These are phyloP conservation scores for Lepidurus packardi DNA, from an alignment of 1,140 invertebrate species.

Conservation along the genomic window DNA sequence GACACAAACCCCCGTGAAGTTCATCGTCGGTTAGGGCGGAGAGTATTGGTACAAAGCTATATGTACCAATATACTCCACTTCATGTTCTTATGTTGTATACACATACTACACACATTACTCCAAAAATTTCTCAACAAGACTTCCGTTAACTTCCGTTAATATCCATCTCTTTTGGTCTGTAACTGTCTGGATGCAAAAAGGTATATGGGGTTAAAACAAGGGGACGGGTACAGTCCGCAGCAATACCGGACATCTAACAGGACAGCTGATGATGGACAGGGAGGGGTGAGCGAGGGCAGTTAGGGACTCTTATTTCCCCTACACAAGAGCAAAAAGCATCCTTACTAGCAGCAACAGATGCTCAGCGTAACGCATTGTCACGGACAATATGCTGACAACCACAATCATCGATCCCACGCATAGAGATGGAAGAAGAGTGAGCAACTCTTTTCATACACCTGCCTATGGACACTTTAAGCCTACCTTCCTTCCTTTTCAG, in stretches of 20 bases:
- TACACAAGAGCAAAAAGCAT: neutral
- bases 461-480: neutral
- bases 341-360: slow-evolving; percentile 1
- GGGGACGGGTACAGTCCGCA: neutral
- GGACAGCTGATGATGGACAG: slow-evolving; percentile 20
- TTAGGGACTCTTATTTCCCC: neutral
- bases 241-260: neutral
- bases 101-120: neutral
- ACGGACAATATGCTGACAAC: slow-evolving; percentile 7
- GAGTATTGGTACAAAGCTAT: neutral
- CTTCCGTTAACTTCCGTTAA: slow-evolving; percentile 21
- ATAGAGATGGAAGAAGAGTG: neutral
- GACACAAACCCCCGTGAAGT: neutral
- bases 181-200: neutral
- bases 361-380: slow-evolving; percentile 20
- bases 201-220: neutral
- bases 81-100: neutral
- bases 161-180: neutral
- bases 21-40: slow-evolving; percentile 1
- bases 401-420: slow-evolving; percentile 20
- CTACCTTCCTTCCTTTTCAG: neutral
- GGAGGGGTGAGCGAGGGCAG: neutral
- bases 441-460: slow-evolving; percentile 14
- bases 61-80: neutral
- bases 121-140: neutral